phyloP scores from a whole-genome alignment of 1,140 invertebrate genomes.

The Asobara japonica region DNA sequence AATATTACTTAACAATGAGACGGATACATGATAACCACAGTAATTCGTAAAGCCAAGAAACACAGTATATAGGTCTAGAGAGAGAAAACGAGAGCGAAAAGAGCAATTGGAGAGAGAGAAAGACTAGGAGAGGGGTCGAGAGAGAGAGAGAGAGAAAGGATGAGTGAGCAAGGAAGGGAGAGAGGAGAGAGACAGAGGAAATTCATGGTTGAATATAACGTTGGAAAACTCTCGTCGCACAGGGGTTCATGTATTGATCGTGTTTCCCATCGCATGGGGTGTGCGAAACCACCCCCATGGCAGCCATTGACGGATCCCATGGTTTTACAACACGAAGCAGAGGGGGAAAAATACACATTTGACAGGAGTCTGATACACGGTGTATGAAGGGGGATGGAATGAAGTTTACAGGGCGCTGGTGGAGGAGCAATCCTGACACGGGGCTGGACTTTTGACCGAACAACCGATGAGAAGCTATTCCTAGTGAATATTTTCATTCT shows the following conservation, averaged over 20 bases:
- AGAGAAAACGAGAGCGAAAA: too few species aligned
- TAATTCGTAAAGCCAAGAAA: too few species aligned
- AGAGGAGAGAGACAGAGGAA: slow-evolving; percentile 40
- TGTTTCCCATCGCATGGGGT: slow-evolving; percentile 55
- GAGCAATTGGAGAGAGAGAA: too few species aligned
- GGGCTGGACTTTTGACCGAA: slow-evolving; percentile 41
- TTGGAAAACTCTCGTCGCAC: slow-evolving; percentile 53
- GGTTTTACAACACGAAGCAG: slow-evolving; percentile 33
- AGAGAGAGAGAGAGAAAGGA: too few species aligned
- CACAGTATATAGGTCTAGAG: too few species aligned
- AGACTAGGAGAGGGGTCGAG: too few species aligned
- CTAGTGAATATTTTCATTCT: not conserved
- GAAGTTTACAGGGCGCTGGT: not conserved
- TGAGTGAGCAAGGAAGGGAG: slow-evolving; percentile 40
- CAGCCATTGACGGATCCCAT: slow-evolving; percentile 49
- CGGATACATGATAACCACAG: too few species aligned
- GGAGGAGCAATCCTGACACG: slow-evolving; percentile 6
- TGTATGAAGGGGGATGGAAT: not conserved
- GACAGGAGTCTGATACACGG: not conserved
- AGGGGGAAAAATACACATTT: not conserved
- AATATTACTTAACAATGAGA: too few species aligned
- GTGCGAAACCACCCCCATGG: slow-evolving; percentile 51
- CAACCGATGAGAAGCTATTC: slow-evolving; percentile 24
- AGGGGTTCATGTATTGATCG: slow-evolving; percentile 41
- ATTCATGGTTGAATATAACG: slow-evolving; percentile 46